phyloP scores from a whole-genome alignment of 2,888 invertebrate species.

The Limenitis camilla region DNA sequence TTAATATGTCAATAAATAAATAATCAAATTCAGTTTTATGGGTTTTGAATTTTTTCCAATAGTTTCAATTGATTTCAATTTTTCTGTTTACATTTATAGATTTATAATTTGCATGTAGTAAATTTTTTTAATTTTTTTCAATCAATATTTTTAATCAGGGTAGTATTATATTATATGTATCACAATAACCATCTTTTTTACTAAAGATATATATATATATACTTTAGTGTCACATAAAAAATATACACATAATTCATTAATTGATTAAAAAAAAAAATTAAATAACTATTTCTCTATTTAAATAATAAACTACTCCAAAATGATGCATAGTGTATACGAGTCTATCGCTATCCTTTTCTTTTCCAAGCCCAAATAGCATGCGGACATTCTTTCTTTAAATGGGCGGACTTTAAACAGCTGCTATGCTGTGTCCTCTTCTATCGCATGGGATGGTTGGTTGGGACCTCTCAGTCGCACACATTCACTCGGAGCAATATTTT shows the following conservation, averaged over 20 bases:
- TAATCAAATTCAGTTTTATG: background rate
- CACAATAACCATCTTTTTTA: background rate
- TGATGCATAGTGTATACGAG: background rate
- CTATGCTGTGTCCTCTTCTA: no score
- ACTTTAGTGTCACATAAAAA: background rate
- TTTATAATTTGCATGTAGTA: background rate
- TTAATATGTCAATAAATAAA: no score
- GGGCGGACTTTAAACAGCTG: no score
- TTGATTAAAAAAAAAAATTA: background rate
- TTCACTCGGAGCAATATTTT: no score
- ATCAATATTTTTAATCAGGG: background rate
- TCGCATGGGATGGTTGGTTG: no score
- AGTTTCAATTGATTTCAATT: background rate
- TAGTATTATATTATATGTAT: background rate
- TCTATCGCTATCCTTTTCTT: background rate
- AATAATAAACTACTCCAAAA: background rate
- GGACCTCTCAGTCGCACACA: no score
- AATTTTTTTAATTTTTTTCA: background rate
- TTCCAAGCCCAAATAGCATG: background rate
- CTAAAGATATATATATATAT: background rate
- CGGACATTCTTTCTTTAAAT: background rate
- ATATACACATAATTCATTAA: background rate
- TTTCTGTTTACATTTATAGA: background rate
- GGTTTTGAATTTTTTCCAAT: background rate
- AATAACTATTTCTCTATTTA: background rate